Conservation (phyloP, 1,140 invertebrate genomes). For the Anagrus nilaparvatae region DNA sequence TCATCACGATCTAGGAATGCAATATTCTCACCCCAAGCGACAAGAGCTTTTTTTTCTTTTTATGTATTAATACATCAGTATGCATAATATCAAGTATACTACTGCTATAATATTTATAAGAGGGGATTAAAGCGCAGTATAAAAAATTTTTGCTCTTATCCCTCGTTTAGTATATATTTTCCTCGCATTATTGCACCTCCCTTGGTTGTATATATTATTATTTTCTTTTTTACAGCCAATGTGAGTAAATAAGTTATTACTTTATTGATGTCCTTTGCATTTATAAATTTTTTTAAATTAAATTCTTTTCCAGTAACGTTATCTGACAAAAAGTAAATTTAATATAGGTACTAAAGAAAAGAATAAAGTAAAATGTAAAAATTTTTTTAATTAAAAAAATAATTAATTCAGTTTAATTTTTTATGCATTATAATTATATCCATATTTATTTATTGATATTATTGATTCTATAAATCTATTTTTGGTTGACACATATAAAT, state of each 20-base stretch:
- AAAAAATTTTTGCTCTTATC: conserved; percentile 29
- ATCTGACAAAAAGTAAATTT: too few relatives aligned
- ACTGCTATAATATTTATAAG: not conserved
- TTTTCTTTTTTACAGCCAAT: conserved; percentile 1
- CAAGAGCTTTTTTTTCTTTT: conserved; percentile 20
- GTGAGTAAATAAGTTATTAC: conserved; percentile 16
- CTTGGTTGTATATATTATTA: too few relatives aligned
- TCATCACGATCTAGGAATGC: conserved; percentile 29
- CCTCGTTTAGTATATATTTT: not conserved
- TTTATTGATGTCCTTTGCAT: not conserved
- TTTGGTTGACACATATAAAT: too few relatives aligned
- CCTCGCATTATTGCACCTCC: conserved; percentile 13
- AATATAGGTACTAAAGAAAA: too few relatives aligned
- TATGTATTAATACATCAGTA: too few relatives aligned
- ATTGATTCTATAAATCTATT: too few relatives aligned
- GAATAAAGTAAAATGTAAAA: too few relatives aligned
- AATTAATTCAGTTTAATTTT: too few relatives aligned
- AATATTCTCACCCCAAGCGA: conserved; percentile 28
- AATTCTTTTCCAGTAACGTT: conserved; percentile 9
- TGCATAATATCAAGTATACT: not conserved
- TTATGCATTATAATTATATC: too few relatives aligned
- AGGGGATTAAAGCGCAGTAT: conserved; percentile 37
- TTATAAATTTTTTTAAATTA: conserved; percentile 12
- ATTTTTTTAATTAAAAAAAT: too few relatives aligned
- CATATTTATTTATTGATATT: too few relatives aligned